Evolutionary conservation across 2,113 vertebrate genomes (phyloP).

Genomic region (Lasiurus cinereus): DNA sequence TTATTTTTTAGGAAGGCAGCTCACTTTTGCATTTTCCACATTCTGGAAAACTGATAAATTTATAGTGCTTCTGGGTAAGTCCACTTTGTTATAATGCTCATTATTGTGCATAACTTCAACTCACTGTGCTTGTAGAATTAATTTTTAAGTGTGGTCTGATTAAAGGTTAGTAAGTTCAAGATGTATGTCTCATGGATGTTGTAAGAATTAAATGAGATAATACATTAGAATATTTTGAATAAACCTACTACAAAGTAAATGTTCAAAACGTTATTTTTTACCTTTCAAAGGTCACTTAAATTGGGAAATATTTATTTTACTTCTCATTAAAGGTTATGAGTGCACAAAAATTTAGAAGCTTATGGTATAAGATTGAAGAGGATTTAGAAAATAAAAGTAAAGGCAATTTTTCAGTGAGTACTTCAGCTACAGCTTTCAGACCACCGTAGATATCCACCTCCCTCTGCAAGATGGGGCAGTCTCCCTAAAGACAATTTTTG

Average conservation of each 20-base stretch:
- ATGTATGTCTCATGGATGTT: neutral
- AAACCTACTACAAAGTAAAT: neutral
- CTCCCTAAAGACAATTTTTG: neutral
- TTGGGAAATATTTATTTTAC: neutral
- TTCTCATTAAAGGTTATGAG: neutral
- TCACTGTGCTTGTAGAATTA: neutral
- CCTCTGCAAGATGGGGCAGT: too few relatives aligned
- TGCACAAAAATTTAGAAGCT: slow-evolving; percentile 2
- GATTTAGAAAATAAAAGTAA: neutral
- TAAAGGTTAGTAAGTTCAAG: neutral
- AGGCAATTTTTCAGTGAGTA: neutral
- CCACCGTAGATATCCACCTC: too few relatives aligned
- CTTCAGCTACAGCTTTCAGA: too few relatives aligned
- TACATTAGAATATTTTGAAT: neutral
- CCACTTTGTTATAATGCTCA: neutral
- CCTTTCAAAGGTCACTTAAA: neutral
- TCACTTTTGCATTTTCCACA: neutral
- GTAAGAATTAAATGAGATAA: neutral
- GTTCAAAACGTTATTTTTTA: neutral
- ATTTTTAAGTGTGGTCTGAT: neutral
- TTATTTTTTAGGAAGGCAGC: neutral
- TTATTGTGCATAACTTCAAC: neutral
- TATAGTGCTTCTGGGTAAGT: neutral
- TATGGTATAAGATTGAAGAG: slow-evolving; percentile 23
- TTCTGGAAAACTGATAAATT: slow-evolving; percentile 1